A percentile compares a stretch with the other conserved stretches of the same genome.
Evolutionary conservation across 2,113 vertebrate genomes (phyloP).

Genomic region (Centropus bengalensis): DNA sequence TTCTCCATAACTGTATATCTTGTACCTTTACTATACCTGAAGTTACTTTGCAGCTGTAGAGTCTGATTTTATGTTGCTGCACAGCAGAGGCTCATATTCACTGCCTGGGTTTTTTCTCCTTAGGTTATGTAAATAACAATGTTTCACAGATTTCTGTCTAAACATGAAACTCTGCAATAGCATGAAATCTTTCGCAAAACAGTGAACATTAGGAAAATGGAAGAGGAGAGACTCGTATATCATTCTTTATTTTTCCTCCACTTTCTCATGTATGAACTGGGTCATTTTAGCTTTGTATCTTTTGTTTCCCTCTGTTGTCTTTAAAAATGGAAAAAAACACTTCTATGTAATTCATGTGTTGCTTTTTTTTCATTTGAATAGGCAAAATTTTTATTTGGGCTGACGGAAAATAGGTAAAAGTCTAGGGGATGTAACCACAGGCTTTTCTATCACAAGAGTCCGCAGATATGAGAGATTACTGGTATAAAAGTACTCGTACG

Average conservation of each 20-base stretch:
- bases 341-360: background rate
- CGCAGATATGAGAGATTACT: background rate
- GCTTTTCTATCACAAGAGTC: background rate
- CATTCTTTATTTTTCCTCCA: background rate
- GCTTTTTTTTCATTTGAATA: background rate
- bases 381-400: background rate
- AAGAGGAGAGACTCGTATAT: background rate
- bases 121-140: background rate
- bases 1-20: slow-evolving; percentile 52
- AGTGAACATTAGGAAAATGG: background rate
- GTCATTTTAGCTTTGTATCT: background rate
- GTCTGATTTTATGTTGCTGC: slow-evolving; percentile 6
- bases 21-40: slow-evolving; percentile 44
- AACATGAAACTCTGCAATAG: background rate
- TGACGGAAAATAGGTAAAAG: background rate
- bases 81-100: background rate
- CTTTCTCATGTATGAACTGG: background rate
- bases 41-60: slow-evolving; percentile 6
- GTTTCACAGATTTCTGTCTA: background rate
- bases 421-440: background rate
- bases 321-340: background rate
- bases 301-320: background rate
- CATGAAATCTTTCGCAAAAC: background rate
- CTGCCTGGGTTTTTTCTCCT: background rate
- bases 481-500: background rate